phyloP scores from a whole-genome alignment of 2,797 vertebrate genomes.

The Leucoraja ocellata region DNA sequence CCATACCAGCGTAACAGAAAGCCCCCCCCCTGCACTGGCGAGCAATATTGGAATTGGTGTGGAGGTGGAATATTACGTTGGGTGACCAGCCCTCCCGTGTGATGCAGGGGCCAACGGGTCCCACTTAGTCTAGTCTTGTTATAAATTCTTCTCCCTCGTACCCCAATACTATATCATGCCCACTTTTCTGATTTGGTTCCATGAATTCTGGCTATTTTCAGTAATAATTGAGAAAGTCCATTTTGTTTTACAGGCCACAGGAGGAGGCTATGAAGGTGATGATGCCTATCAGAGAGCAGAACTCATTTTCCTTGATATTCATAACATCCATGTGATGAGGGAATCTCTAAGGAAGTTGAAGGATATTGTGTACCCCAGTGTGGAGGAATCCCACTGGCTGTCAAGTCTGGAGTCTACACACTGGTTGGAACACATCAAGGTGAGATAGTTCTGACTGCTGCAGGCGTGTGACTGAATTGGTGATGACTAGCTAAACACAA shows the following conservation, averaged over 20 bases:
- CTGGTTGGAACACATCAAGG: conserved; percentile 96
- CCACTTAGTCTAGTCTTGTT: no score
- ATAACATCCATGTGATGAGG: conserved; percentile 96
- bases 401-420: conserved; percentile 95
- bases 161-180: background rate
- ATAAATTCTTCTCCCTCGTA: background rate
- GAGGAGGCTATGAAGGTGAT: conserved; percentile 90
- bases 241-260: conserved; percentile 73
- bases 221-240: background rate
- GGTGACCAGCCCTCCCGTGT: no score
- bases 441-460: background rate
- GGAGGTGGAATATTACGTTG: no score
- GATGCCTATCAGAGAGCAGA: conserved; percentile 86
- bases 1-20: no score
- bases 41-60: no score
- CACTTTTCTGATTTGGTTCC: background rate
- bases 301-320: conserved; percentile 89
- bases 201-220: background rate
- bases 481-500: no score
- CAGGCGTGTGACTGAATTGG: background rate
- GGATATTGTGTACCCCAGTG: conserved; percentile 90
- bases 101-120: no score
- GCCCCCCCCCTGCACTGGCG: no score
- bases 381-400: conserved; percentile 94
- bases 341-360: conserved; percentile 93